Base-by-base conservation (phyloP, 2,113 vertebrate genomes). In the Clupea harengus region DNA sequence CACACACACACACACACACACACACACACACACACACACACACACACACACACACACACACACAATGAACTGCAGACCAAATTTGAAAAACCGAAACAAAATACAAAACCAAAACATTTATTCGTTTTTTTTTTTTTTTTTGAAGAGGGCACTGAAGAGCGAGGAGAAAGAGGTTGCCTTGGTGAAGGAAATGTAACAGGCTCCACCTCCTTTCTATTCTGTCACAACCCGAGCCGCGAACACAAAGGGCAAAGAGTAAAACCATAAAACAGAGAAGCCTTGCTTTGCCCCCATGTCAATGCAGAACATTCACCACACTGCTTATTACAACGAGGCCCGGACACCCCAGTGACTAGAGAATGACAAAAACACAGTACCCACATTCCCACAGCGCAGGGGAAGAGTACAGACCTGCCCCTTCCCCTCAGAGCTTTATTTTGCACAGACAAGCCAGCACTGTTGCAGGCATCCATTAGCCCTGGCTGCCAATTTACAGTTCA, bases 401-500 rank as follows among this genome's bases (percentile, higher is more conserved):
- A 86, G 91, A 85, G 88, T 3, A 78, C 5, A 15, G 39, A 92
- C 90, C 91, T 86, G 81, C 60, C 46, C 89, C 91, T 90, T 91
- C 88, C 83, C 85, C 81, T 80, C 28, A 13, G 39, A 44, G 28
- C 47, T 83, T 80, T 20, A 25, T 81, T 81, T 83, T 39, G 72
- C 75, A 45, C 20, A 78, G 67, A 75, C 72, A 78, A 32, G 11
- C 72, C 72, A 39, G 25, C 39, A 78, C 72, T 78, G 32, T 78
- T 78, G 72, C 72, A 78, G 88, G 91, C 89, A 90, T 85, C 89
- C 89, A 94, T 95, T 95, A 94, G 92, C 91, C 92, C 90, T 84
- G 88, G 90, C 84, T 90, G 91, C 91, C 93, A 94, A 94, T 93
- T 95, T 92, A 93, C 93, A 94, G 92, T 93, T 94, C 92, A 93